Base-by-base conservation (phyloP, 2,797 vertebrate species). In the Sorex maritimensis region DNA sequence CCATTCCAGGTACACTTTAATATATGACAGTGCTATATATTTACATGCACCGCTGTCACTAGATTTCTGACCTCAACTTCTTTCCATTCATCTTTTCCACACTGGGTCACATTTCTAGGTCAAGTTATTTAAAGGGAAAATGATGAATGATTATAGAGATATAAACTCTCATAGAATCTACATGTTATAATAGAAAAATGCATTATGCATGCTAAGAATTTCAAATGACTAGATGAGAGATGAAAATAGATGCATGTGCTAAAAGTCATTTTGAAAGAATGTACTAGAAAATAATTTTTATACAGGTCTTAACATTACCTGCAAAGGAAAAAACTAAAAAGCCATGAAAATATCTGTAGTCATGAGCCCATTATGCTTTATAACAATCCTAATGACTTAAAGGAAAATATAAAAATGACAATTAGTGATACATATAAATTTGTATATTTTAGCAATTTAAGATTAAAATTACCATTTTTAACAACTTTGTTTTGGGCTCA, bases 171-270 rank as follows among this genome's bases (percentile, higher is more conserved):
- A 17, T 13, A 79, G 38, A 89, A 38, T 52, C 17, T 6, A 52
- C 17, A 17, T 81, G 65, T 75, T 85, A 85, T 86, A 74, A 84
- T 21, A 75, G 24, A 69, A 90, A 79, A 79, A 65, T 81, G 58
- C 55, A 63, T 82, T 4, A 1, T 92, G 55, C 38, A 28, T 86
- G 11, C 38, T 91, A 73, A 95, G 79, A 49, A 67, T 95, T 72
- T 88, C n/a, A 41, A 92, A 6, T 86, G 71, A 49, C 72, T 92
- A 71, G 92, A 78, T 78, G 30, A 78, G 38, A 68, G 81, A 87
- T 89, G 74, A 52, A 91, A 85, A 86, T 84, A 73, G 73, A 94
- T 95, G 78, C 44, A 63, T 93, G 84, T 90, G 73, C 80, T 96
- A 86, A 95, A 94, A 92, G 78, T 79, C 81, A 92, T 26, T 87